Conservation (phyloP, 2,888 invertebrate genomes). For the Allacma fusca region DNA sequence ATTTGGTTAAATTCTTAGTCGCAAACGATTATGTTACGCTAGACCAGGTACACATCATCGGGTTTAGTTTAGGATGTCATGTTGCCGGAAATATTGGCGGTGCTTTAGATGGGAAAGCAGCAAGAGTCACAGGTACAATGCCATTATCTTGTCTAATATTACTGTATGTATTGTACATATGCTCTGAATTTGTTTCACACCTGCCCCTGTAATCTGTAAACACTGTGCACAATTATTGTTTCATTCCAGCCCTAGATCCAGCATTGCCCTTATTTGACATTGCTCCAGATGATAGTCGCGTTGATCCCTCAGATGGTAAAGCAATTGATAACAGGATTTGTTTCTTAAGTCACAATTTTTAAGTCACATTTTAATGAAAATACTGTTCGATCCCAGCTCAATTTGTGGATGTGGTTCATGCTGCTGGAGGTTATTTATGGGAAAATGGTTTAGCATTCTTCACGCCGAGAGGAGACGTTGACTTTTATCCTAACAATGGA, state of each 20-base stretch:
- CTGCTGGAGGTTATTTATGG: slow-evolving; percentile 44
- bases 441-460: slow-evolving; percentile 41
- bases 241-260: slow-evolving; percentile 70
- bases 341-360: too few species aligned
- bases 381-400: background rate
- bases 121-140: slow-evolving; percentile 63
- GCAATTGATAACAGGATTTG: background rate
- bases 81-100: slow-evolving; percentile 73
- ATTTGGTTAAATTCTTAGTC: slow-evolving; percentile 71
- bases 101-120: slow-evolving; percentile 68
- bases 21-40: slow-evolving; percentile 68
- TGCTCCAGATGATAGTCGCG: slow-evolving; percentile 65
- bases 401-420: slow-evolving; percentile 46
- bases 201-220: too few species aligned
- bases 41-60: slow-evolving; percentile 70
- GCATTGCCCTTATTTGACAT: slow-evolving; percentile 73
- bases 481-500: slow-evolving; percentile 57
- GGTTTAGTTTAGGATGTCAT: slow-evolving; percentile 73
- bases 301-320: slow-evolving; percentile 71
- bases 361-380: too few species aligned
- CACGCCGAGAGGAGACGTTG: slow-evolving; percentile 46
- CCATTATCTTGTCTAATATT: too few species aligned
- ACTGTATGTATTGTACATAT: slow-evolving; percentile 46
- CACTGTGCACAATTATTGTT: too few species aligned
- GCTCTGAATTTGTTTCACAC: too few species aligned